These are phyloP conservation scores for Tenodera sinensis DNA, from an alignment of 2,888 invertebrate genomes.

Conservation along the genomic window DNA sequence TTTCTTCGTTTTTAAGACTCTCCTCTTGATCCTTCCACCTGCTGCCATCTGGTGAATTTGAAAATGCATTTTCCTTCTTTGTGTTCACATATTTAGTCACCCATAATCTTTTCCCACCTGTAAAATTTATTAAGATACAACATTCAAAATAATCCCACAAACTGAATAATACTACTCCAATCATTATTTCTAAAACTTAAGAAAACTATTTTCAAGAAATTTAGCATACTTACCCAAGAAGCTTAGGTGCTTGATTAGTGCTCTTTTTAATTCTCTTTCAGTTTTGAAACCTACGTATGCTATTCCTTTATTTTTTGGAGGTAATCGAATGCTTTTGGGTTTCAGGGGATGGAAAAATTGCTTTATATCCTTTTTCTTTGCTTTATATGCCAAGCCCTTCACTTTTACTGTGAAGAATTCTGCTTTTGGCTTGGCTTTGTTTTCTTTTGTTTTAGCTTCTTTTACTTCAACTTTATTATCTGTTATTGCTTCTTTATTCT, in stretches of 20 bases:
- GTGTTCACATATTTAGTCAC: slow-evolving; percentile 51
- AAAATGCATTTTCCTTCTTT: slow-evolving; percentile 38
- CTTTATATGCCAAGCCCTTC: slow-evolving; percentile 70
- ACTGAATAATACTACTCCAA: background rate
- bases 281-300: slow-evolving; percentile 89
- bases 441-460: slow-evolving; percentile 43
- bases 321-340: slow-evolving; percentile 74
- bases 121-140: background rate
- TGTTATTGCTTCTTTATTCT: slow-evolving; percentile 59
- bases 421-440: slow-evolving; percentile 35
- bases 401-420: slow-evolving; percentile 66
- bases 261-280: slow-evolving; percentile 74
- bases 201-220: background rate
- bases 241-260: slow-evolving; percentile 77
- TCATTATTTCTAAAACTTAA: background rate
- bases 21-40: slow-evolving; percentile 64
- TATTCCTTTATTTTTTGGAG: slow-evolving; percentile 72
- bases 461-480: slow-evolving; percentile 43
- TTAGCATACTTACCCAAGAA: slow-evolving; percentile 63
- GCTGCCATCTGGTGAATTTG: slow-evolving; percentile 31
- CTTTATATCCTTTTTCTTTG: slow-evolving; percentile 78
- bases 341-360: slow-evolving; percentile 80
- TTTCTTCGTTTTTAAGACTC: slow-evolving; percentile 65
- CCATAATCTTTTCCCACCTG: slow-evolving; percentile 59
- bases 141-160: slow-evolving; percentile 28